Conservation (phyloP, 2,797 vertebrate genomes). For the Remorina albescens region DNA sequence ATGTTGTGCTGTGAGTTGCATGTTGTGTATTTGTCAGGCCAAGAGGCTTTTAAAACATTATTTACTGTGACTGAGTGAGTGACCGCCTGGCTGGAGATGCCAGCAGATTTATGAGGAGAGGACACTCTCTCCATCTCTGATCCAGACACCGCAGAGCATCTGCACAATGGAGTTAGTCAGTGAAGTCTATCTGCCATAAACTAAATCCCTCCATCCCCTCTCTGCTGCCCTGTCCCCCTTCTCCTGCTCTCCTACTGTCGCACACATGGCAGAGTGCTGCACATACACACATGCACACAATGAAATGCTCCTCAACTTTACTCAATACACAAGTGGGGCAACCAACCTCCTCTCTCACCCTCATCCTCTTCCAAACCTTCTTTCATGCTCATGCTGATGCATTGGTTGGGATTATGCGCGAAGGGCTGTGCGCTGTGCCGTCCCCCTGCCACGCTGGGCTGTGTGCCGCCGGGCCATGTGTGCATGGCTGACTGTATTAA, state of each 20-base stretch:
- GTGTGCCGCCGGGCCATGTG: conserved; percentile 65
- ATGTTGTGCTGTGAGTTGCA: neutral
- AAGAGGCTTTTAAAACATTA: conserved; percentile 33
- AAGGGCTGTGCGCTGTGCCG: conserved; percentile 53
- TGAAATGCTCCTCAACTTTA: conserved; percentile 76
- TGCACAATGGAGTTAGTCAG: conserved; percentile 75
- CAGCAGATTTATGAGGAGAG: conserved; percentile 65
- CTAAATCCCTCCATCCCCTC: conserved; percentile 66
- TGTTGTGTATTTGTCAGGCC: conserved; percentile 12
- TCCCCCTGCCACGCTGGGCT: conserved; percentile 50
- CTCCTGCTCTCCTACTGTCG: neutral
- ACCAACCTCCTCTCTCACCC: conserved; percentile 11
- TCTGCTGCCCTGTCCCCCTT: conserved; percentile 40
- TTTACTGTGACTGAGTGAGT: conserved; percentile 44
- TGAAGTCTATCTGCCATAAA: conserved; percentile 75
- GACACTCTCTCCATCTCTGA: conserved; percentile 64
- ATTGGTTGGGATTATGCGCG: conserved; percentile 77
- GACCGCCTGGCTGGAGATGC: conserved; percentile 55
- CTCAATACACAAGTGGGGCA: conserved; percentile 65
- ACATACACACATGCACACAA: conserved; percentile 33
- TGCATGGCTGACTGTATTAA: conserved; percentile 85
- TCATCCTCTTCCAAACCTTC: conserved; percentile 31
- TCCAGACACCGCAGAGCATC: conserved; percentile 66
- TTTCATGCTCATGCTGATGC: conserved; percentile 68
- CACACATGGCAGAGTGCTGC: conserved; percentile 28